A percentile compares a stretch with the other conserved stretches of the same genome.
Conservation (phyloP, 2,113 vertebrate species). For the Tachysurus fulvidraco region DNA sequence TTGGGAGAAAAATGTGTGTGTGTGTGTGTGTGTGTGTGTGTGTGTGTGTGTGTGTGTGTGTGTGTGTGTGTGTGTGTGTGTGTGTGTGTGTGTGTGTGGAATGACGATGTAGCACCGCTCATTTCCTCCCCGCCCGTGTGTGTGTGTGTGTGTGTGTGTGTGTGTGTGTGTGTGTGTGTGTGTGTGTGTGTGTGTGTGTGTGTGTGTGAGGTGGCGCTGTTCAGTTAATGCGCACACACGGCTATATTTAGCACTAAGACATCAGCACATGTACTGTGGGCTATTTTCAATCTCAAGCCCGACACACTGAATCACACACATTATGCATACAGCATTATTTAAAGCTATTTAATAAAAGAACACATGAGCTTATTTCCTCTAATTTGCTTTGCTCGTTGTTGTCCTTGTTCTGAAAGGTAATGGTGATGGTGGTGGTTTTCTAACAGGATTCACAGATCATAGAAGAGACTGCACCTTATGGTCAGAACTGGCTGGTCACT, state of each 20-base stretch:
- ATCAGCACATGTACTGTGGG: neutral
- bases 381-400: neutral
- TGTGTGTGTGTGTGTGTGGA: too few species aligned
- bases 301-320: neutral
- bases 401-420: neutral
- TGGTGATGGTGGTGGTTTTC: neutral
- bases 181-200: neutral
- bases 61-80: too few species aligned
- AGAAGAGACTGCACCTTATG: neutral
- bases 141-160: too few species aligned
- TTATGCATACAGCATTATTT: neutral
- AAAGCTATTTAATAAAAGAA: neutral
- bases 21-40: neutral
- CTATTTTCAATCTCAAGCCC: slow-evolving; percentile 14
- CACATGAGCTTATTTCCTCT: neutral
- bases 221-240: slow-evolving; percentile 27
- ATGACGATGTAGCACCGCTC: slow-evolving; percentile 8
- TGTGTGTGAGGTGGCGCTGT: neutral
- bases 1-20: slow-evolving; percentile 7
- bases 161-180: too few species aligned
- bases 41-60: neutral
- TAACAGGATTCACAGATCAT: neutral
- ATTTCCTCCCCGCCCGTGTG: slow-evolving; percentile 51
- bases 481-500: too few species aligned
- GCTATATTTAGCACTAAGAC: slow-evolving; percentile 62